phyloP scores from a whole-genome alignment of 1,140 invertebrate species.

The Lethrus apterus region DNA sequence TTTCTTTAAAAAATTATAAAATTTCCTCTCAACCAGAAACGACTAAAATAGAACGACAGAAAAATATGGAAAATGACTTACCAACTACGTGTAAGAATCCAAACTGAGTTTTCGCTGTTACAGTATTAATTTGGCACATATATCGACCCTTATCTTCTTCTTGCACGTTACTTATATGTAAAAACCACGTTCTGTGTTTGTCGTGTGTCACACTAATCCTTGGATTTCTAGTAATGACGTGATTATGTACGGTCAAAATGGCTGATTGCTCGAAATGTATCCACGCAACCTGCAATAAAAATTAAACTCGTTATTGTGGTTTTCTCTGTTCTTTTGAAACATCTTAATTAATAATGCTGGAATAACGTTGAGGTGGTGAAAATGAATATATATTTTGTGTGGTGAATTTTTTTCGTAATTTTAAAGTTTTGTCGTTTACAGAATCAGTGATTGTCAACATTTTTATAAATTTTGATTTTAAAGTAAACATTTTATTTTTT shows the following conservation, averaged over 20 bases:
- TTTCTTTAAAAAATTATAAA: too few species aligned
- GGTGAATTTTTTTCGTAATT: not conserved
- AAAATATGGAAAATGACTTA: too few species aligned
- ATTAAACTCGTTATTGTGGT: not conserved
- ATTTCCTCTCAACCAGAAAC: too few species aligned
- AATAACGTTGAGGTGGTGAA: not conserved
- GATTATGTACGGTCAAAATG: slow-evolving; percentile 84
- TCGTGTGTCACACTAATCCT: slow-evolving; percentile 81
- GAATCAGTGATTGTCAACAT: not conserved
- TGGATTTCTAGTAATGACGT: slow-evolving; percentile 87
- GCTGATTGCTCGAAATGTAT: slow-evolving; percentile 92
- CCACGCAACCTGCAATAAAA: slow-evolving; percentile 75
- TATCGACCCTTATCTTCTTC: slow-evolving; percentile 87
- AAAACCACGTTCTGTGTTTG: slow-evolving; percentile 78
- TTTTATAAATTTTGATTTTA: too few species aligned
- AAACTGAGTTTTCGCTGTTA: slow-evolving; percentile 84
- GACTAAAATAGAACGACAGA: too few species aligned
- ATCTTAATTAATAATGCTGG: not conserved
- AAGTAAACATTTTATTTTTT: too few species aligned
- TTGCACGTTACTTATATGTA: slow-evolving; percentile 84
- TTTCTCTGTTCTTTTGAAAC: not conserved
- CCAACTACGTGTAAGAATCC: slow-evolving; percentile 90
- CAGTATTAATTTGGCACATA: slow-evolving; percentile 95
- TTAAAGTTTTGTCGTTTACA: not conserved
- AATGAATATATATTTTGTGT: too few species aligned